These are phyloP conservation scores for Ctenopoma kingsleyae DNA, from an alignment of 2,797 vertebrate genomes.

Conservation along the genomic window DNA sequence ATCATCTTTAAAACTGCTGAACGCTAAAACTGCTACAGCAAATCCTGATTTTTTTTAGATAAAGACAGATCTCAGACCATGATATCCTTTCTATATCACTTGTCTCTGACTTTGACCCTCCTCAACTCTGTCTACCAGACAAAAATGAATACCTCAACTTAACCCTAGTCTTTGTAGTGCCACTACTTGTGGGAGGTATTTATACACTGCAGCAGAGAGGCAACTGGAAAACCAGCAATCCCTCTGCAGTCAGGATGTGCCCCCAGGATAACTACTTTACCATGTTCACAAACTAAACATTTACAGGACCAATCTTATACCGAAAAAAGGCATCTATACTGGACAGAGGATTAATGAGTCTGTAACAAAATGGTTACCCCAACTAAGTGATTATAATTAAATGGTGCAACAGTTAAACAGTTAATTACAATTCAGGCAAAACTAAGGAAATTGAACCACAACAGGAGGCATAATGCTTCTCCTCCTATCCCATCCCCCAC, in stretches of 20 bases:
- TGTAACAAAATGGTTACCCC: background rate
- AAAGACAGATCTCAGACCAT: background rate
- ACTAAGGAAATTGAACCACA: too few relatives aligned
- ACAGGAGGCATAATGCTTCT: too few relatives aligned
- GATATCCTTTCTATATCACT: background rate
- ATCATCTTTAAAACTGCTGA: background rate
- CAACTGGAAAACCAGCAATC: constrained; percentile 3
- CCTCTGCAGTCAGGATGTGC: background rate
- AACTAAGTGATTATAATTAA: too few relatives aligned
- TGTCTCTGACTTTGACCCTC: background rate
- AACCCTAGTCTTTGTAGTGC: background rate
- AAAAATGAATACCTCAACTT: background rate
- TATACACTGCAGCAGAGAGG: constrained; percentile 1
- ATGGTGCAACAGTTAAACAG: too few relatives aligned
- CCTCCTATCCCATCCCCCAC: too few relatives aligned
- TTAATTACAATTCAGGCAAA: too few relatives aligned
- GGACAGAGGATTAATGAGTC: background rate
- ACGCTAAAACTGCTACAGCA: background rate
- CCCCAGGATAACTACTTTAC: background rate
- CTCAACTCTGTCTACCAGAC: background rate
- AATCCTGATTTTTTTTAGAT: background rate
- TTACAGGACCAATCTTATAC: background rate
- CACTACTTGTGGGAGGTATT: background rate
- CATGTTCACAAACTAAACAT: background rate
- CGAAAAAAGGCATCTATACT: background rate